Conservation (phyloP, 2,797 vertebrate genomes). For the Protosalanx chinensis region DNA sequence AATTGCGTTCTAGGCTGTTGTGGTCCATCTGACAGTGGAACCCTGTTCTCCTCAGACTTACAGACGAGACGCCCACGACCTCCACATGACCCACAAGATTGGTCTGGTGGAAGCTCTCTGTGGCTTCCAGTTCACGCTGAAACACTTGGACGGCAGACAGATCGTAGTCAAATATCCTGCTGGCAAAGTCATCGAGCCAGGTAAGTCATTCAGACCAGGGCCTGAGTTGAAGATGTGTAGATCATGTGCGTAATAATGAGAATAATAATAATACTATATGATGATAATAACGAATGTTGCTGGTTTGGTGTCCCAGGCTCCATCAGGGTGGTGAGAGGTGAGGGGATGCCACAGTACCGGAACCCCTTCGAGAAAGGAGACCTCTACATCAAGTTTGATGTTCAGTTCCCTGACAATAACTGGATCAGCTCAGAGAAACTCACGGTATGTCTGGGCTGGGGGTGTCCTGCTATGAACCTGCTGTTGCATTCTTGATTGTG, state of each 20-base stretch:
- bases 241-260: neutral
- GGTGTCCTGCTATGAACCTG: too few relatives aligned
- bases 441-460: constrained; percentile 70
- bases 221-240: too few relatives aligned
- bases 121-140: constrained; percentile 96
- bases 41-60: constrained; percentile 73
- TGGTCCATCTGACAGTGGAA: neutral
- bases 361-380: constrained; percentile 99
- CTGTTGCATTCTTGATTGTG: neutral
- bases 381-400: constrained; percentile 94
- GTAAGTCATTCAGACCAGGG: constrained; percentile 56
- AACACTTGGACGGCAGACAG: constrained; percentile 93
- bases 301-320: constrained; percentile 71
- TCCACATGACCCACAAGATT: constrained; percentile 95
- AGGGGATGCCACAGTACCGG: constrained; percentile 97
- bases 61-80: constrained; percentile 88
- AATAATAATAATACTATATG: neutral
- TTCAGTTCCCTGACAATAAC: constrained; percentile 97
- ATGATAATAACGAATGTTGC: neutral
- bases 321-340: constrained; percentile 88
- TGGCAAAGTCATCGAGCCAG: constrained; percentile 98
- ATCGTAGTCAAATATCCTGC: constrained; percentile 95
- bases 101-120: constrained; percentile 96
- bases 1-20: neutral
- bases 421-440: constrained; percentile 97